Conservation (phyloP, 2,888 invertebrate genomes). For the Toxonevra muliebris region DNA sequence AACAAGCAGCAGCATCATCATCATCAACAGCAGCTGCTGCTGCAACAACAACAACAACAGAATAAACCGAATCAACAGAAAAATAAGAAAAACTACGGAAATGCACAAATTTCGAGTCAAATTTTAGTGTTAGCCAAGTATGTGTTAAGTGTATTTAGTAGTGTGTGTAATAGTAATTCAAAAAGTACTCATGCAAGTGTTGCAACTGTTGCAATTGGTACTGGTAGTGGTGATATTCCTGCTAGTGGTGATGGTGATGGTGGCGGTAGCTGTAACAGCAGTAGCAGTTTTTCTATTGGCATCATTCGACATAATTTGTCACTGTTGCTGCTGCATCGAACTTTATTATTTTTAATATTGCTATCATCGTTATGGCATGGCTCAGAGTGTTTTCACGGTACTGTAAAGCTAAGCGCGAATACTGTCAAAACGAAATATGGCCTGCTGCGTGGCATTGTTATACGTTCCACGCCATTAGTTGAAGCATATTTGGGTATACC, state of each 20-base stretch:
- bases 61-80: constrained; percentile 5
- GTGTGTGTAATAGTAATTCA: not conserved
- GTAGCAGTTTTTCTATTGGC: not conserved
- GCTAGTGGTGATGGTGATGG: constrained; percentile 9
- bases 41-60: constrained; percentile 36
- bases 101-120: constrained; percentile 12
- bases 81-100: constrained; percentile 10
- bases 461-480: constrained; percentile 80
- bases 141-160: constrained; percentile 15
- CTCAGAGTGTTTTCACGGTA: constrained; percentile 55
- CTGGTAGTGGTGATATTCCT: not conserved
- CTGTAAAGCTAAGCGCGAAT: constrained; percentile 68
- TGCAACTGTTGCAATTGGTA: too few species aligned
- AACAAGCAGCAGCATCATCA: constrained; percentile 28
- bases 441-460: constrained; percentile 83
- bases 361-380: constrained; percentile 53
- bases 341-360: constrained; percentile 50
- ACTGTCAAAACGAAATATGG: constrained; percentile 92
- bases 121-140: constrained; percentile 25
- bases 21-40: constrained; percentile 25
- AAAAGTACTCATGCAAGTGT: not conserved
- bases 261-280: not conserved
- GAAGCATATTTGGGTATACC: constrained; percentile 94
- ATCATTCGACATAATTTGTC: constrained; percentile 4
- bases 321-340: constrained; percentile 38